Conservation (phyloP, 1,140 invertebrate species). For the Cepaea nemoralis region DNA sequence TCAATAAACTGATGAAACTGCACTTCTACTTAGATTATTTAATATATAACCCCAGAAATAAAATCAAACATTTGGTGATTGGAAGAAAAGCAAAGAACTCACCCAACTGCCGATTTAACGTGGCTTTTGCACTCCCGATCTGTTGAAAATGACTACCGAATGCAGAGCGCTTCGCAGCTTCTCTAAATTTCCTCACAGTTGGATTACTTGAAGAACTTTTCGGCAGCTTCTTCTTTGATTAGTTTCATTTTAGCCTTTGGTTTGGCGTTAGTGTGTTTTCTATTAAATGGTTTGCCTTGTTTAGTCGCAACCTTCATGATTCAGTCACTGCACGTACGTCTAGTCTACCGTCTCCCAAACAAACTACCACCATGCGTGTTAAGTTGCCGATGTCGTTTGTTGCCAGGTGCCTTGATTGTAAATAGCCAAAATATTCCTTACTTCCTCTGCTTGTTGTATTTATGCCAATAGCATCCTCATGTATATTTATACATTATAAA, state of each 20-base stretch:
- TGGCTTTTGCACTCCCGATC: too few species aligned
- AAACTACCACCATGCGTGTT: neutral
- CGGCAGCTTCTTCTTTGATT: conserved; percentile 26
- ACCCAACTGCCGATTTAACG: neutral
- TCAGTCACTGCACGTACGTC: neutral
- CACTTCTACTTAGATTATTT: neutral
- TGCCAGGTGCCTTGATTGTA: neutral
- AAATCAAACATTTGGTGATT: neutral
- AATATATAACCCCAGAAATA: neutral
- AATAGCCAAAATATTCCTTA: neutral
- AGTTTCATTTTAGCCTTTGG: neutral
- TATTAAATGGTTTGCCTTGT: neutral
- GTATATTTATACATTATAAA: too few species aligned
- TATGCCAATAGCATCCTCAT: too few species aligned
- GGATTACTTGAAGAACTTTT: conserved; percentile 41
- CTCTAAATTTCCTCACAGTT: conserved; percentile 32
- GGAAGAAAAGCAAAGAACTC: neutral
- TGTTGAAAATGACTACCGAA: neutral
- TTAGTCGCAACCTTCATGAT: neutral
- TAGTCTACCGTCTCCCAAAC: neutral
- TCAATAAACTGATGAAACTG: too few species aligned
- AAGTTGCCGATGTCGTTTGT: neutral
- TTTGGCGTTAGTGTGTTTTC: neutral
- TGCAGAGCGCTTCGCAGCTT: conserved; percentile 2
- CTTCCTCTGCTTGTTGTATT: too few species aligned